Percentiles rank a stretch among this genome's conserved stretches.
phyloP scores from a whole-genome alignment of 92 coral and sea anemone genomes.

The Desmophyllum pertusum region DNA sequence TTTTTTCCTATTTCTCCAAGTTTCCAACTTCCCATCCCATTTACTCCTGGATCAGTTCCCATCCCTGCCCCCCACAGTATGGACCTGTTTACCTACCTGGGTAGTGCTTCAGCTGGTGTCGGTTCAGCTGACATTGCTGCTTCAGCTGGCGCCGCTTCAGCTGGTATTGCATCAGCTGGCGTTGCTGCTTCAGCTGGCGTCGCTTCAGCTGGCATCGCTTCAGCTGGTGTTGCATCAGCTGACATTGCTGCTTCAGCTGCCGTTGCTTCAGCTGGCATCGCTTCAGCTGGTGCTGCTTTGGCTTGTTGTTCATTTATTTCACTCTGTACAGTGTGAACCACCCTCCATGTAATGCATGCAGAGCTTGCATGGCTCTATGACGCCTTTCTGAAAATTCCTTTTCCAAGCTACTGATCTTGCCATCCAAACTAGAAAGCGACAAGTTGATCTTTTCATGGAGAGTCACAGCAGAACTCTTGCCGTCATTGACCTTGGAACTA shows the following conservation, averaged over 20 bases:
- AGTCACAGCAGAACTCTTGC: constrained; percentile 15
- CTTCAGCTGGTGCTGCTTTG: not conserved
- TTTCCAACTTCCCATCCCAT: too few relatives aligned
- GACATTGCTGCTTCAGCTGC: not conserved
- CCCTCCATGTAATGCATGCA: constrained; percentile 6
- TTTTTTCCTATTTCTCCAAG: too few relatives aligned
- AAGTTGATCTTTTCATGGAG: constrained; percentile 19
- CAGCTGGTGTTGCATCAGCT: not conserved
- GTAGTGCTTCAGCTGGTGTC: too few relatives aligned
- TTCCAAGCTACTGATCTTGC: not conserved
- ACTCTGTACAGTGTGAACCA: not conserved
- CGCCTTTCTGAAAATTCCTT: not conserved
- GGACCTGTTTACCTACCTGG: too few relatives aligned
- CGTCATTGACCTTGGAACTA: constrained; percentile 16
- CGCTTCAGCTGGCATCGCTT: too few relatives aligned
- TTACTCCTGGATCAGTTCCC: too few relatives aligned
- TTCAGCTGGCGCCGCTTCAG: too few relatives aligned
- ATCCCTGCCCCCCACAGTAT: too few relatives aligned
- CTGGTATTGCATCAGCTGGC: too few relatives aligned
- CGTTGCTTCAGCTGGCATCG: not conserved
- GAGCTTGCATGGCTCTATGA: constrained; percentile 16
- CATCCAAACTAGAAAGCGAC: constrained; percentile 9
- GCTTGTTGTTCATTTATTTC: not conserved
- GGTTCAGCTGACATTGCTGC: too few relatives aligned
- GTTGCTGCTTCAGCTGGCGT: too few relatives aligned